Conservation (phyloP, 2,888 invertebrate genomes). For the Dusona sp. region DNA sequence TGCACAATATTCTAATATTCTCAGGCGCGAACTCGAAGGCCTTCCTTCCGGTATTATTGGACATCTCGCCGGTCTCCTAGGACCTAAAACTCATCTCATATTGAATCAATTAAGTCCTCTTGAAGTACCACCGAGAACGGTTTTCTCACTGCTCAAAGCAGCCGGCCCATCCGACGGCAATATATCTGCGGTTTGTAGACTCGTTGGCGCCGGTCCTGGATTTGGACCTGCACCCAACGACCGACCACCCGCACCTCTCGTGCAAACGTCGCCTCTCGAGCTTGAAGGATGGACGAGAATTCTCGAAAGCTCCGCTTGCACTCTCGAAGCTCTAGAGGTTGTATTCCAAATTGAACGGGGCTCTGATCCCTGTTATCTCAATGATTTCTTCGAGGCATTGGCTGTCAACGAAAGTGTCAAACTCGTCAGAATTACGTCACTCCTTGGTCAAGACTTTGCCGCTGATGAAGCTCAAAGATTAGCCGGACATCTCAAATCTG, state of each 20-base stretch:
- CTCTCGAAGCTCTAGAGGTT: slow-evolving; percentile 85
- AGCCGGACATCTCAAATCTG: slow-evolving; percentile 85
- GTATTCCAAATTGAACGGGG: slow-evolving; percentile 85
- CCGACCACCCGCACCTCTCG: slow-evolving; percentile 80
- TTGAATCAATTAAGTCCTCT: slow-evolving; percentile 85
- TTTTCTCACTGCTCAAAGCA: slow-evolving; percentile 86
- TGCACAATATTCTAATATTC: slow-evolving; percentile 85
- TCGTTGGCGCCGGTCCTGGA: slow-evolving; percentile 85
- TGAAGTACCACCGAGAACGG: slow-evolving; percentile 86
- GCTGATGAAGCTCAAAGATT: slow-evolving; percentile 85
- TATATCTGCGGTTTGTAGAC: slow-evolving; percentile 85
- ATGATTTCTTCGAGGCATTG: slow-evolving; percentile 85
- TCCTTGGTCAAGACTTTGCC: slow-evolving; percentile 86
- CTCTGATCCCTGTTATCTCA: slow-evolving; percentile 84
- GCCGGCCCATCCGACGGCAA: slow-evolving; percentile 86
- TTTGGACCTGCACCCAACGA: slow-evolving; percentile 84
- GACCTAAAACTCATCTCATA: slow-evolving; percentile 85
- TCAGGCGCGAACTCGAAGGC: slow-evolving; percentile 86
- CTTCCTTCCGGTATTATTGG: slow-evolving; percentile 85
- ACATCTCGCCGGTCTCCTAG: slow-evolving; percentile 85
- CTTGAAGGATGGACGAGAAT: slow-evolving; percentile 86
- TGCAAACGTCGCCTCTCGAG: slow-evolving; percentile 85
- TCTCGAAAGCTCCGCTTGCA: slow-evolving; percentile 84
- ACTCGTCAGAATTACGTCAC: slow-evolving; percentile 85
- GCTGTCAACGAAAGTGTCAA: slow-evolving; percentile 86